Conservation (phyloP, 1,140 invertebrate genomes). For the Leptonema lineaticorne region DNA sequence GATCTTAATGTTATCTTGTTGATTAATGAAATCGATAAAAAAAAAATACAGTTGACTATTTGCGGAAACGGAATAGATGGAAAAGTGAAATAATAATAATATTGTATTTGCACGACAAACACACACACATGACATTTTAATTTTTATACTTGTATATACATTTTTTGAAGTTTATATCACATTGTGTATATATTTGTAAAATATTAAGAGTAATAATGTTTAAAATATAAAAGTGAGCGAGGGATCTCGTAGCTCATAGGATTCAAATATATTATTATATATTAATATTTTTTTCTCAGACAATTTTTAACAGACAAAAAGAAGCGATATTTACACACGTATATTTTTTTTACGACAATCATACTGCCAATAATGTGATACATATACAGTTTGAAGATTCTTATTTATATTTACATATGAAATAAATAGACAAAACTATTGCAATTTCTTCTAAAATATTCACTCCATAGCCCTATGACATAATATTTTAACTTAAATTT, state of each 20-base stretch:
- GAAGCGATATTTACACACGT: not conserved
- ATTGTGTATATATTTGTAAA: constrained; percentile 20
- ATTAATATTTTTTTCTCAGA: not conserved
- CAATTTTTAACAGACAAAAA: not conserved
- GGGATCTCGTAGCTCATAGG: constrained; percentile 31
- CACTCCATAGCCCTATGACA: no score
- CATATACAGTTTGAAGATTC: constrained; percentile 16
- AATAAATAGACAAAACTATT: no score
- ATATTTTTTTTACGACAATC: constrained; percentile 34
- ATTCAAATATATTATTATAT: constrained; percentile 7
- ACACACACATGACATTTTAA: constrained; percentile 40
- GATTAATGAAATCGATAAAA: no score
- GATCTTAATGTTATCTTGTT: constrained; percentile 40
- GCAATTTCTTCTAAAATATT: no score
- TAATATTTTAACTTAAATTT: no score
- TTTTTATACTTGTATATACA: constrained; percentile 42
- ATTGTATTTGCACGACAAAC: no score
- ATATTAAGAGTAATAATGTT: no score
- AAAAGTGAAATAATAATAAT: no score
- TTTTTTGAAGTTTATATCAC: constrained; percentile 21
- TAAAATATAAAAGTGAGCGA: constrained; percentile 32
- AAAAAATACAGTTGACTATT: constrained; percentile 35
- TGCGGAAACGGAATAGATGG: constrained; percentile 29
- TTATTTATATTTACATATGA: no score
- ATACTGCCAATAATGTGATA: constrained; percentile 37